Base-by-base conservation (phyloP, 2,888 invertebrate species). In the Xestia ashworthii region DNA sequence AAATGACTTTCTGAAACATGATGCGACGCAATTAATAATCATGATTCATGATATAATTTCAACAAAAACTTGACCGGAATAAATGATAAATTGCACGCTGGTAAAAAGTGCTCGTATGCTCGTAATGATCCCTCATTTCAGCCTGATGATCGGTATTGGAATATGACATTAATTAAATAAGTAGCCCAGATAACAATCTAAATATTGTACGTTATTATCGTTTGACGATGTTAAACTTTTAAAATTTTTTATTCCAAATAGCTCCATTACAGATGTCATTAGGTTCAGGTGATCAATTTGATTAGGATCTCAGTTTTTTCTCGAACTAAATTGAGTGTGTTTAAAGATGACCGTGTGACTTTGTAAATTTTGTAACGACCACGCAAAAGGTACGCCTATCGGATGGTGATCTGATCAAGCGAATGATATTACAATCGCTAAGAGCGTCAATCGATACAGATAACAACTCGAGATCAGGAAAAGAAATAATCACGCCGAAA, bases 51-150 rank as follows among this genome's bases (percentile, higher is more conserved):
- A 91, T 91, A 93, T 93, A 93, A 94, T 94, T 92, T 90, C 88
- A 90, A 92, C 91, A 95, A 95, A 94, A 95, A 94, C 90, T 87
- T 81, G 90, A 87, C 88, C 90, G 89, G 89, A 92, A 92, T 93
- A 93, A 90, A 94, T 95, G 94, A 95, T 93, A 95, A 94, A 95
- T 95, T 93, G 91, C 93, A 78, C 50, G 82, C 85, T 74, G 67
- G 89, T 89, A 94, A 95, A 94, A 94, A 93, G 88, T 88, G 71
- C 80, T 76, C 74, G 77, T 67, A 50, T 60, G 75, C 67, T 32
- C 64, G 55, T 89, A 87, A 90, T 86, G 79, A 78, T 58, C 64
- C 65, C 65, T 77, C 68, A 82, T 80, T 70, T 76, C 82, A 84
- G 64, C 46, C 60, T 76, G 65, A 71, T 71, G 71, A 71, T 70